Evolutionary conservation across 2,797 vertebrate species (phyloP), one percentile per base, ranked within the genome.

Genomic region (Benthosema pterotum): DNA sequence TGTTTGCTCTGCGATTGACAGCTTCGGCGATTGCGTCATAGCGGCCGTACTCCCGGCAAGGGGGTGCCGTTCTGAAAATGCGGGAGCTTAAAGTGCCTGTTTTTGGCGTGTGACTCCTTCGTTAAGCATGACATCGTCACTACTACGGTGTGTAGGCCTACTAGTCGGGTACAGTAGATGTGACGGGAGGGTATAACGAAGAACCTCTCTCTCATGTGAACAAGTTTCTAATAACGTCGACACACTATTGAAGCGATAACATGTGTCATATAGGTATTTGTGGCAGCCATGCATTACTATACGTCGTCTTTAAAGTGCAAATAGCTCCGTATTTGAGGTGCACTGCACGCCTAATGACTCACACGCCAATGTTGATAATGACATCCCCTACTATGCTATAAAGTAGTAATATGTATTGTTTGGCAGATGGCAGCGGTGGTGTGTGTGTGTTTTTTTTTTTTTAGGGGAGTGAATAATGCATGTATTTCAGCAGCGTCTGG

Each of bases 381-480:
- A 63, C 42, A 69, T 46, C 63, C 48, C 42, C 22, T 11, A 4
- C 22, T 22, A 2, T 19, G 42, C 65, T 62, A 54, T 61, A 42
- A 62, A 67, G 57, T 65, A 38, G n/a, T n/a, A n/a, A n/a, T n/a
- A 57, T 49, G 64, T 69, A 50, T 72, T 56, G 64, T 73, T 71
- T 47, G 58, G 48, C 48, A 18, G 54, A 49, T 66, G 42, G 52
- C 73, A n/a, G 58, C 63, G 58, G 81, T 60, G 68, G 69, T 75
- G 76, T 76, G 80, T 82, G 71, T 72, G 71, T 45, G n/a, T n/a
- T n/a, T n/a, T n/a, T n/a, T n/a, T n/a, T n/a, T n/a, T n/a, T n/a
- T n/a, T n/a, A n/a, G n/a, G n/a, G n/a, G 62, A 73, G 73, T 87
- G 78, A 89, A 88, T 87, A 84, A 87, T 86, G 82, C 60, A 88